Evolutionary conservation across 2,888 invertebrate genomes (phyloP).

Genomic region (Ptilodon capucinus): DNA sequence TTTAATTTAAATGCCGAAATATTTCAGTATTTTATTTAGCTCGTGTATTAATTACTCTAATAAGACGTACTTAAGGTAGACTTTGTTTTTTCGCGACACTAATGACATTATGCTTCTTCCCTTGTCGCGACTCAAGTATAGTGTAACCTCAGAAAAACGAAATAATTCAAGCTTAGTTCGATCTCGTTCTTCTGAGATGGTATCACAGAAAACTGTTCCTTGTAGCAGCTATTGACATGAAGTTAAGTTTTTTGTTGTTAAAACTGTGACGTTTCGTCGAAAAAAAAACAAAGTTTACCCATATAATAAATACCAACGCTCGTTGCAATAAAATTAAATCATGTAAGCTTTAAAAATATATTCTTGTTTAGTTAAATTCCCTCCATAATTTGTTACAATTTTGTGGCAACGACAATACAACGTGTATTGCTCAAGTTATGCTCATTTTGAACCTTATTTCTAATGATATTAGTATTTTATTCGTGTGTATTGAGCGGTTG

Average conservation of each 20-base stretch:
- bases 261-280: too few relatives aligned
- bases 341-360: slow-evolving; percentile 58
- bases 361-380: slow-evolving; percentile 51
- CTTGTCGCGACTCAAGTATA: too few relatives aligned
- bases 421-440: slow-evolving; percentile 76
- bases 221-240: too few relatives aligned
- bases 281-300: slow-evolving; percentile 24
- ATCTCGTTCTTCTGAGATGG: too few relatives aligned
- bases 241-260: too few relatives aligned
- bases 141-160: too few relatives aligned
- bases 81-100: too few relatives aligned
- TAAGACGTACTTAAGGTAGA: too few relatives aligned
- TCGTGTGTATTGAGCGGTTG: slow-evolving; percentile 34
- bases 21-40: slow-evolving; percentile 17
- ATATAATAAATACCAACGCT: slow-evolving; percentile 51
- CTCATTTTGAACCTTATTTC: slow-evolving; percentile 63
- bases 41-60: slow-evolving; percentile 37
- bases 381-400: slow-evolving; percentile 47
- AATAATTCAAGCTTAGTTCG: too few relatives aligned
- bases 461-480: slow-evolving; percentile 48
- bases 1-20: slow-evolving; percentile 5
- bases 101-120: too few relatives aligned
- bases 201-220: too few relatives aligned
- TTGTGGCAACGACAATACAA: slow-evolving; percentile 72
- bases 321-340: slow-evolving; percentile 53